phyloP scores from a whole-genome alignment of 2,113 vertebrate species.

The Mormoops blainvillei region DNA sequence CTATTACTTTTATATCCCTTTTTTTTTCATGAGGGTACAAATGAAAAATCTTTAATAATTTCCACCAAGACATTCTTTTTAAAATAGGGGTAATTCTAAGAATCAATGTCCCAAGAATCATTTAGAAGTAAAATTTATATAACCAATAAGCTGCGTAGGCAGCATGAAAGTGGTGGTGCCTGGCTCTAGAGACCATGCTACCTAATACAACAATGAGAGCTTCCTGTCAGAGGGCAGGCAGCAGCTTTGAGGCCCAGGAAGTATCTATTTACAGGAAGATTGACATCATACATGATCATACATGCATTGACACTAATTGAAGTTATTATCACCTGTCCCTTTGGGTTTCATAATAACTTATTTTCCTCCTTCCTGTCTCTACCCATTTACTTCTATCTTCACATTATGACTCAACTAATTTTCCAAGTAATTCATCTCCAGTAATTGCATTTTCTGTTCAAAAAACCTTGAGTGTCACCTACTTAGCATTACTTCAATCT shows the following conservation, averaged over 20 bases:
- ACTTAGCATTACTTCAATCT: background rate
- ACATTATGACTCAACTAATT: background rate
- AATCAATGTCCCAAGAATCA: background rate
- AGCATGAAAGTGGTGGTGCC: background rate
- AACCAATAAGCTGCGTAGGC: background rate
- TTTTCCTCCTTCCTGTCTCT: background rate
- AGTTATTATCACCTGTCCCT: background rate
- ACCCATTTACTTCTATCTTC: background rate
- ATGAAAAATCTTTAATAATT: background rate
- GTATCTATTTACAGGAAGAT: background rate
- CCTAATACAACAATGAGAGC: rapidly evolving
- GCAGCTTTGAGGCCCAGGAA: background rate
- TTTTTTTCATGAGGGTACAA: background rate
- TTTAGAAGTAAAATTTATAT: background rate
- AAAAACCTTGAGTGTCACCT: background rate
- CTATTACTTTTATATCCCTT: background rate
- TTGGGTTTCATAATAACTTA: background rate
- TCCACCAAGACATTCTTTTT: background rate
- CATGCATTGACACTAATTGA: background rate
- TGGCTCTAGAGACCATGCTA: background rate
- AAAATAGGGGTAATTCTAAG: background rate
- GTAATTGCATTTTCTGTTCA: background rate
- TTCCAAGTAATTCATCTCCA: background rate
- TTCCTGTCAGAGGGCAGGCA: background rate
- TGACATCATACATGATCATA: background rate